Conservation (phyloP, 2,113 vertebrate genomes). For the Actenoides hombroni region DNA sequence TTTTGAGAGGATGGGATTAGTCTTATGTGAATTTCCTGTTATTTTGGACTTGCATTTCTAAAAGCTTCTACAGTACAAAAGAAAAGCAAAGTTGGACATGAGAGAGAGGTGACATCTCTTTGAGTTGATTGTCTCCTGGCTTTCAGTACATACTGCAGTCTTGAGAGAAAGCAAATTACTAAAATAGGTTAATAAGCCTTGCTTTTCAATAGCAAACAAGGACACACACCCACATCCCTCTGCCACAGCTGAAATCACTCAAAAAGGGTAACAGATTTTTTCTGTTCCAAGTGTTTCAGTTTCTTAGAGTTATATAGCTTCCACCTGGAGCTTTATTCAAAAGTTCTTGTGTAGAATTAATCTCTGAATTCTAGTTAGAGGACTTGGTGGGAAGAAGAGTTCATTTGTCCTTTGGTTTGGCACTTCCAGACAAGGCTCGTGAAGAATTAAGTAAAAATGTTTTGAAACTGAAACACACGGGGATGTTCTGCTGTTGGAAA, state of each 20-base stretch:
- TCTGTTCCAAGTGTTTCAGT: not conserved
- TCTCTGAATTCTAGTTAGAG: rapidly evolving
- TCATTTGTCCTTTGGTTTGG: not conserved
- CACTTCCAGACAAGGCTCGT: not conserved
- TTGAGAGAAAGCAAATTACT: not conserved
- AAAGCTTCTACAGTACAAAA: not conserved
- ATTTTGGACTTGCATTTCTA: not conserved
- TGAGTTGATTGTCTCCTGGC: not conserved
- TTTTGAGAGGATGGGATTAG: not conserved
- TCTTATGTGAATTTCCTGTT: not conserved
- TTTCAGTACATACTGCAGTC: not conserved
- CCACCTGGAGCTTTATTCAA: not conserved
- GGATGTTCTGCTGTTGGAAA: not conserved
- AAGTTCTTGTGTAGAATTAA: rapidly evolving
- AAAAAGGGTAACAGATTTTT: not conserved
- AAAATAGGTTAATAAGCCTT: not conserved
- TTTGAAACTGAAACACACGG: rapidly evolving
- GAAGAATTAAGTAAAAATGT: not conserved
- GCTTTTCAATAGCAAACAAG: not conserved
- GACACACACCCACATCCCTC: not conserved
- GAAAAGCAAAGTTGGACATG: not conserved
- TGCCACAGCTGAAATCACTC: not conserved
- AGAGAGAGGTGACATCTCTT: not conserved
- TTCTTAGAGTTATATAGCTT: not conserved
- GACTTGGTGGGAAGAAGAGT: not conserved